These are phyloP conservation scores for Spea hammondii DNA, from an alignment of 2,797 vertebrate species.

Conservation along the genomic window DNA sequence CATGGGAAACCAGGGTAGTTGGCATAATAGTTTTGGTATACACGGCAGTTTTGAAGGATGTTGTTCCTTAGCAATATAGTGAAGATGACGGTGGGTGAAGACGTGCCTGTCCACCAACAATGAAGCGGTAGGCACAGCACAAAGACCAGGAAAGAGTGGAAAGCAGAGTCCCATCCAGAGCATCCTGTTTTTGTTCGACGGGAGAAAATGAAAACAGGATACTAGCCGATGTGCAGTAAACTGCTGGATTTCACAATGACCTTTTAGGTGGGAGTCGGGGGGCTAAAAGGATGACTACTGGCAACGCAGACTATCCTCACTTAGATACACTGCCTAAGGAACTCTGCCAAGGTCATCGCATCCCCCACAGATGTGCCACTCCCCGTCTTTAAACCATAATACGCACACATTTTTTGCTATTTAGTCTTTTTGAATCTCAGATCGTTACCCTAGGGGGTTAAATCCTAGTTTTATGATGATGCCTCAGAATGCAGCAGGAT, in stretches of 20 bases:
- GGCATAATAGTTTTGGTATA: too few relatives aligned
- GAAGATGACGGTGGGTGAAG: neutral
- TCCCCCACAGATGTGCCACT: neutral
- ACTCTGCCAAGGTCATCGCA: neutral
- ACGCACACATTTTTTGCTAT: too few relatives aligned
- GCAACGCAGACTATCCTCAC: neutral
- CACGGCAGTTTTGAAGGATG: too few relatives aligned
- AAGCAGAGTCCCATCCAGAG: neutral
- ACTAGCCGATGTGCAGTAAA: neutral
- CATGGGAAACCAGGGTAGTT: too few relatives aligned
- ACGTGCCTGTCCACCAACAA: conserved; percentile 1
- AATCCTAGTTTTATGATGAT: too few relatives aligned
- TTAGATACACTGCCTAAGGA: neutral
- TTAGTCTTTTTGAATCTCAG: too few relatives aligned
- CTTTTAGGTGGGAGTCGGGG: neutral
- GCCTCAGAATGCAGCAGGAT: too few relatives aligned
- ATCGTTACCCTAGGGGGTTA: too few relatives aligned
- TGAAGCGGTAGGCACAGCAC: conserved; percentile 18
- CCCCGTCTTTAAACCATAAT: too few relatives aligned
- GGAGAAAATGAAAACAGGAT: conserved; percentile 47
- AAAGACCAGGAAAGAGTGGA: conserved; percentile 40
- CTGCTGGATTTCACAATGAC: neutral
- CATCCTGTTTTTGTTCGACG: conserved; percentile 49
- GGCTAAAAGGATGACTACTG: neutral
- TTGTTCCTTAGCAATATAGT: neutral